Evolutionary conservation across 2,797 vertebrate species (phyloP).

Genomic region (Iguana delicatissima): DNA sequence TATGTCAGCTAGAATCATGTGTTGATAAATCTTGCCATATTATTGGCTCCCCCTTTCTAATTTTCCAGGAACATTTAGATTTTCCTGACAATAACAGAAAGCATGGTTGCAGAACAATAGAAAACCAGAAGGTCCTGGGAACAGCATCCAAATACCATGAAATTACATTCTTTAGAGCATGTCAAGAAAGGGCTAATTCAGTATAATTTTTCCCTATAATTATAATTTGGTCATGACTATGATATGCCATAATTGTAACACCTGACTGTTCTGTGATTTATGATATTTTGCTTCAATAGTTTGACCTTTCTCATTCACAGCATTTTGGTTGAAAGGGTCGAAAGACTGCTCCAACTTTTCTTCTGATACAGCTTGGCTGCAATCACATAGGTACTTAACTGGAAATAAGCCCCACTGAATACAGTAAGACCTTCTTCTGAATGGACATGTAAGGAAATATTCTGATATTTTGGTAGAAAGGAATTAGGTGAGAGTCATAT

Average conservation of each 20-base stretch:
- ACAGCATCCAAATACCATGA: constrained; percentile 65
- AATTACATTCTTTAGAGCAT: constrained; percentile 69
- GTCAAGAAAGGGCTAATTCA: constrained; percentile 67
- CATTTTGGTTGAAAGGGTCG: constrained; percentile 43
- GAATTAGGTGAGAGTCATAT: no score
- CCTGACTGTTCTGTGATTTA: constrained; percentile 54
- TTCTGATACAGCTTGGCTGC: background rate
- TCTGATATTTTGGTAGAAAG: no score
- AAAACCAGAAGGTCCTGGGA: constrained; percentile 59
- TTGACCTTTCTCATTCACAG: constrained; percentile 47
- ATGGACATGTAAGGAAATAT: no score
- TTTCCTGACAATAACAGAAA: constrained; percentile 47
- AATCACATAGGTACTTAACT: background rate
- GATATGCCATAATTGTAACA: constrained; percentile 57
- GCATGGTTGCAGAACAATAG: constrained; percentile 32
- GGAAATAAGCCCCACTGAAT: no score
- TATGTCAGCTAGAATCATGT: background rate
- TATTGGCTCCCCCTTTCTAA: constrained; percentile 33
- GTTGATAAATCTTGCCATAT: background rate
- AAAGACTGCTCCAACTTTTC: constrained; percentile 8
- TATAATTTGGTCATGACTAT: constrained; percentile 59
- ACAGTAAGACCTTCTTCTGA: no score
- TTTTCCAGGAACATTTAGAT: constrained; percentile 27
- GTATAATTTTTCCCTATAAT: constrained; percentile 65
- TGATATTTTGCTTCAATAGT: constrained; percentile 42